phyloP scores from a whole-genome alignment of 2,113 vertebrate genomes.

The Nematolebias whitei region DNA sequence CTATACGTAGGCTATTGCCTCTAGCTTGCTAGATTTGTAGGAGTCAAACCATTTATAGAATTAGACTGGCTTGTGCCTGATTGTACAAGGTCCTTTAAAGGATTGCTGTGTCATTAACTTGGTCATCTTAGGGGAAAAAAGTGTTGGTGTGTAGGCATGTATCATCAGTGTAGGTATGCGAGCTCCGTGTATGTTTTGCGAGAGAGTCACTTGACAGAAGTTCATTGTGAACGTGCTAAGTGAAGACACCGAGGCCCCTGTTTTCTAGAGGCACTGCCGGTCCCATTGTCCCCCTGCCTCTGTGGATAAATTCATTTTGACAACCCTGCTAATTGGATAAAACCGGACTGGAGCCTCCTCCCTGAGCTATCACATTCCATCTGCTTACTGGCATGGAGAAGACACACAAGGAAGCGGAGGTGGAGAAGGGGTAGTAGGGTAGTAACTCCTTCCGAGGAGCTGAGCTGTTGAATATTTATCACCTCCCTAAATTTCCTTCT shows the following conservation, averaged over 20 bases:
- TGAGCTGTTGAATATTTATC: constrained; percentile 97
- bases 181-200: constrained; percentile 53
- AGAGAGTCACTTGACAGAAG: constrained; percentile 76
- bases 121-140: not conserved
- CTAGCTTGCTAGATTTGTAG: not conserved
- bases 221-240: constrained; percentile 76
- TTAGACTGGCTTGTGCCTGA: no score
- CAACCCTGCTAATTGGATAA: constrained; percentile 99
- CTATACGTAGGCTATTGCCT: not conserved
- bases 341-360: constrained; percentile 86
- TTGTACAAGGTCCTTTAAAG: not conserved
- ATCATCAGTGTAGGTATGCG: constrained; percentile 49
- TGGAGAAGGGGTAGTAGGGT: constrained; percentile 41
- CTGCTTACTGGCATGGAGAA: constrained; percentile 78
- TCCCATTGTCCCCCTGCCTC: constrained; percentile 76
- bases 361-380: constrained; percentile 88
- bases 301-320: constrained; percentile 97
- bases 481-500: constrained; percentile 68
- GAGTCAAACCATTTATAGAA: no score
- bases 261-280: constrained; percentile 67
- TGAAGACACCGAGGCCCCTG: constrained; percentile 66
- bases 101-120: not conserved
- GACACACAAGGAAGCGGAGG: constrained; percentile 60
- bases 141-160: constrained; percentile 45
- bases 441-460: constrained; percentile 72